phyloP scores from a whole-genome alignment of 2,888 invertebrate genomes.

The Rhyacophila evoluta region DNA sequence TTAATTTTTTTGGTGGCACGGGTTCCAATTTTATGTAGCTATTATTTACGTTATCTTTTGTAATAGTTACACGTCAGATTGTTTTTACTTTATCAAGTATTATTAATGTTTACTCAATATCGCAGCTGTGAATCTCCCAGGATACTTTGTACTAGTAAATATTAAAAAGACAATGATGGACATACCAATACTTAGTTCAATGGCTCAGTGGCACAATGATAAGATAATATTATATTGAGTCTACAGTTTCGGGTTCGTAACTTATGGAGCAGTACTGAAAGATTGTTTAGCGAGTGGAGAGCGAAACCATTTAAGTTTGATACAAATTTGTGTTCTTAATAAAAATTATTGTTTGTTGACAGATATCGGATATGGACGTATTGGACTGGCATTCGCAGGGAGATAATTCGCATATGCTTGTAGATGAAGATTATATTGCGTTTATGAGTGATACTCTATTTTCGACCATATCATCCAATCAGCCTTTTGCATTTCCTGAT shows the following conservation, averaged over 20 bases:
- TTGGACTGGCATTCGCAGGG: slow-evolving; percentile 79
- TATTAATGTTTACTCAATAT: background rate
- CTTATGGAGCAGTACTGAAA: background rate
- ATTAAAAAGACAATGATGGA: background rate
- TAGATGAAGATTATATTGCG: slow-evolving; percentile 88
- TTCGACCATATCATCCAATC: slow-evolving; percentile 84
- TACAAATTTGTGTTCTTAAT: background rate
- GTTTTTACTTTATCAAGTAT: background rate
- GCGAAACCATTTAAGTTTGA: background rate
- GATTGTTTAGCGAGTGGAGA: background rate
- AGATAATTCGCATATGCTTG: slow-evolving; percentile 80
- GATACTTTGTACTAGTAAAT: background rate
- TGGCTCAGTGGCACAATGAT: slow-evolving; percentile 25
- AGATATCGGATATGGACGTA: slow-evolving; percentile 81
- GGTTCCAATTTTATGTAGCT: too few species aligned
- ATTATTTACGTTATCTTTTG: too few species aligned
- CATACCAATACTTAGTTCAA: background rate
- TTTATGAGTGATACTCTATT: slow-evolving; percentile 92
- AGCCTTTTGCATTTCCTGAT: slow-evolving; percentile 97
- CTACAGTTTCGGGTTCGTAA: background rate
- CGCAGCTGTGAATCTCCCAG: background rate
- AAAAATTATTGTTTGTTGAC: slow-evolving; percentile 55
- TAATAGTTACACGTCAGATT: too few species aligned
- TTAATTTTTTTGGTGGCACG: too few species aligned
- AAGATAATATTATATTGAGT: background rate